Evolutionary conservation across 1,140 invertebrate genomes (phyloP).

Genomic region (Hormaphis cornu): DNA sequence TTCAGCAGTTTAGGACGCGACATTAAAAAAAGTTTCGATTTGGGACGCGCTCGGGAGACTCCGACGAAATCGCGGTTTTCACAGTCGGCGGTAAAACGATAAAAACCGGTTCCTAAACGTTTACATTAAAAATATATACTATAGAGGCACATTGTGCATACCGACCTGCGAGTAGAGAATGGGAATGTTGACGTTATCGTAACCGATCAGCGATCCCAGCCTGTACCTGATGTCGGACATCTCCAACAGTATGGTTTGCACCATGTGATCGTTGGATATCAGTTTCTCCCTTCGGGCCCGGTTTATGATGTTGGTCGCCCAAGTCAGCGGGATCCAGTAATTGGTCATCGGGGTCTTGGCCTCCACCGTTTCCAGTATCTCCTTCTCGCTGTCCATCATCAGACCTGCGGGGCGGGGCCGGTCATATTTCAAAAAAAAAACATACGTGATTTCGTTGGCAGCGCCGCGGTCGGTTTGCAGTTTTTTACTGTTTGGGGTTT

Average conservation of each 20-base stretch:
- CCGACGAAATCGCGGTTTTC: too few species aligned
- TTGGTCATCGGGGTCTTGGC: slow-evolving; percentile 75
- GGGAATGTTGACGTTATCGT: slow-evolving; percentile 94
- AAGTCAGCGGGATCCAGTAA: slow-evolving; percentile 85
- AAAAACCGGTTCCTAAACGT: too few species aligned
- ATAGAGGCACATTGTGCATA: too few species aligned
- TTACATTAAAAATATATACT: too few species aligned
- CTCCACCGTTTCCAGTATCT: slow-evolving; percentile 80
- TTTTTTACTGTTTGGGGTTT: too few species aligned
- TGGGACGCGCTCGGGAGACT: too few species aligned
- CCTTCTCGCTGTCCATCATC: slow-evolving; percentile 82
- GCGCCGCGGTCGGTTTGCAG: neutral
- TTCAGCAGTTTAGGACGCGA: too few species aligned
- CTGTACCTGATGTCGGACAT: slow-evolving; percentile 70
- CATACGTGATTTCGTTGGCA: neutral
- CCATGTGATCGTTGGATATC: slow-evolving; percentile 75
- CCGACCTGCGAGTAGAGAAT: slow-evolving; percentile 93
- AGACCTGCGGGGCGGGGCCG: slow-evolving; percentile 60
- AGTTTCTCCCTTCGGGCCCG: slow-evolving; percentile 68
- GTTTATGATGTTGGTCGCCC: slow-evolving; percentile 84
- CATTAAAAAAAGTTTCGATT: too few species aligned
- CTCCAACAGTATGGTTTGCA: slow-evolving; percentile 72
- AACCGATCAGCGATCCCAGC: slow-evolving; percentile 72
- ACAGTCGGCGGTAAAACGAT: too few species aligned
- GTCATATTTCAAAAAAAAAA: slow-evolving; percentile 1